phyloP scores from a whole-genome alignment of 2,113 vertebrate species.

The Melanotaenia duboulayi region DNA sequence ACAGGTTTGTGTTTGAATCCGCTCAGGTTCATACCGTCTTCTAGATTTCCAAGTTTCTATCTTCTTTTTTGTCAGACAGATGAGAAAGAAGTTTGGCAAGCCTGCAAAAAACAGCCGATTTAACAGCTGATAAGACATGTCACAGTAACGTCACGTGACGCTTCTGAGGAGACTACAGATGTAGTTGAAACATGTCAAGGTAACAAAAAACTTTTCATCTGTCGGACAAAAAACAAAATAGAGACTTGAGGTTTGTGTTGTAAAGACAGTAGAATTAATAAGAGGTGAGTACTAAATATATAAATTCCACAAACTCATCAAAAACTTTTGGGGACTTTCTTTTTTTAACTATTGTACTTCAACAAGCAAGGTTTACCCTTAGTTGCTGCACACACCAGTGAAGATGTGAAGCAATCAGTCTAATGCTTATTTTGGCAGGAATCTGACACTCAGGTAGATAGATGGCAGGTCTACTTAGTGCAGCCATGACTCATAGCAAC shows the following conservation, averaged over 20 bases:
- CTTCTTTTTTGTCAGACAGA: too few species aligned
- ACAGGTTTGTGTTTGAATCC: conserved; percentile 29
- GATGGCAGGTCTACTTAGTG: conserved; percentile 4
- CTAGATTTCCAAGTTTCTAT: too few species aligned
- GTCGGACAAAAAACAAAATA: too few species aligned
- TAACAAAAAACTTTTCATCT: too few species aligned
- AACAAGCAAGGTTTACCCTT: conserved; percentile 7
- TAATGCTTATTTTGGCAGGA: conserved; percentile 48
- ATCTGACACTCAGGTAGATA: conserved; percentile 19
- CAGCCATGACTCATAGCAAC: conserved; percentile 32
- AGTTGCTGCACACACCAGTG: conserved; percentile 12
- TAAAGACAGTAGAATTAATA: neutral
- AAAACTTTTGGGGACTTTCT: neutral
- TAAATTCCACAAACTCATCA: conserved; percentile 24
- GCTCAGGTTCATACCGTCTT: too few species aligned
- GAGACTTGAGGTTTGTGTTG: too few species aligned
- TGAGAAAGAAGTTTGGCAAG: too few species aligned
- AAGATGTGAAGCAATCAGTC: conserved; percentile 32
- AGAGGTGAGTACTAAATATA: neutral
- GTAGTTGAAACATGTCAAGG: too few species aligned
- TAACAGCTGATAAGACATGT: too few species aligned
- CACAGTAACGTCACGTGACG: too few species aligned
- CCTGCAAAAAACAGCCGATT: too few species aligned
- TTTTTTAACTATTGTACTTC: conserved; percentile 8
- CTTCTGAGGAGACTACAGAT: too few species aligned